A percentile compares a stretch with the other conserved stretches of the same genome.
Evolutionary conservation across 2,113 vertebrate genomes (phyloP).

Genomic region (Nothocercus julius): DNA sequence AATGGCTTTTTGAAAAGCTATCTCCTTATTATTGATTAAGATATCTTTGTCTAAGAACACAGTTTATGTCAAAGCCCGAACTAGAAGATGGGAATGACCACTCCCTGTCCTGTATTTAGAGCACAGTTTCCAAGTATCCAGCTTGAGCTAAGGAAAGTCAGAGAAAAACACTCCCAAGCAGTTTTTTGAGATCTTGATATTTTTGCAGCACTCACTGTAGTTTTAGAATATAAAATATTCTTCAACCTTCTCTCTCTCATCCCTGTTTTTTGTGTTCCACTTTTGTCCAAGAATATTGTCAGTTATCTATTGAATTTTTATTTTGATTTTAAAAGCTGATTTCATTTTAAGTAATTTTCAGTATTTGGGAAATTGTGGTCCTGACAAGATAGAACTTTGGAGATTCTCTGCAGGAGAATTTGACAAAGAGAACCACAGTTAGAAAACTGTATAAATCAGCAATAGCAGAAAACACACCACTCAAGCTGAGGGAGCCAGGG

Average conservation of each 20-base stretch:
- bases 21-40: background rate
- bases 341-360: background rate
- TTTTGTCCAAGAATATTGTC: background rate
- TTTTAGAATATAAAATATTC: background rate
- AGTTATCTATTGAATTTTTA: background rate
- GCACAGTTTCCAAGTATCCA: background rate
- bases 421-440: background rate
- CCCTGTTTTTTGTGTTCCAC: fast-evolving
- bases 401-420: background rate
- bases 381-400: background rate
- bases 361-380: background rate
- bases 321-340: background rate
- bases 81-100: background rate
- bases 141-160: background rate
- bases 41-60: background rate
- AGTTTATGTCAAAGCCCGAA: background rate
- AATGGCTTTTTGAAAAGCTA: background rate
- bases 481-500: background rate
- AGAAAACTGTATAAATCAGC: background rate
- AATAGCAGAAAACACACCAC: background rate
- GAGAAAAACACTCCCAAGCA: background rate
- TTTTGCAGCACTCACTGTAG: background rate
- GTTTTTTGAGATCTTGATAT: background rate
- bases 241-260: background rate
- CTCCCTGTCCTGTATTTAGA: background rate